A percentile compares a stretch with the other conserved stretches of the same genome.
Evolutionary conservation across 2,113 vertebrate genomes (phyloP).

Genomic region (Anseranas semipalmata): DNA sequence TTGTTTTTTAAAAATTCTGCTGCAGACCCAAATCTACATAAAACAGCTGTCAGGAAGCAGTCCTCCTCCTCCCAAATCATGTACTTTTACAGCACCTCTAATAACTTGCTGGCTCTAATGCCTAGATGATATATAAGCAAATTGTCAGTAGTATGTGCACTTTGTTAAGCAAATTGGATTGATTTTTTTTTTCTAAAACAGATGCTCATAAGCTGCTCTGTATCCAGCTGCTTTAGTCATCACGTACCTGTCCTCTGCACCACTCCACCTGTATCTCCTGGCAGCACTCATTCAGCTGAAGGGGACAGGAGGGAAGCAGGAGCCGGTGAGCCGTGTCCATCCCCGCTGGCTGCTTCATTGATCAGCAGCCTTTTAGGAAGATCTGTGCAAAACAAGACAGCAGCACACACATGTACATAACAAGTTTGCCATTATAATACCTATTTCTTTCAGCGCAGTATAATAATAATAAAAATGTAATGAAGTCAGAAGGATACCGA

Average conservation of each 20-base stretch:
- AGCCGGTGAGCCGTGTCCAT: neutral
- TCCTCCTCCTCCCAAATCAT: neutral
- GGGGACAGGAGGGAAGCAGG: neutral
- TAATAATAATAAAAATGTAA: neutral
- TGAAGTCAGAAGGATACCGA: neutral
- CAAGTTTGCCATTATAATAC: neutral
- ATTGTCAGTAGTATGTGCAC: neutral
- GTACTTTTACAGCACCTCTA: neutral
- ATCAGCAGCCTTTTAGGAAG: neutral
- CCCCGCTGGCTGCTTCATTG: neutral
- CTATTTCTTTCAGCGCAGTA: neutral
- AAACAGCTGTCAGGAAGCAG: neutral
- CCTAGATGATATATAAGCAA: neutral
- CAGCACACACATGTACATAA: neutral
- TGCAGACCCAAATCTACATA: neutral
- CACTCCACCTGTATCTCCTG: neutral
- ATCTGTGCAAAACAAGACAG: neutral
- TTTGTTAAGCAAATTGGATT: neutral
- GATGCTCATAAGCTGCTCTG: neutral
- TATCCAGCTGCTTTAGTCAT: neutral
- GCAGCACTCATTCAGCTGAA: neutral
- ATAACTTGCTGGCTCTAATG: neutral
- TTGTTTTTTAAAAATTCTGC: neutral
- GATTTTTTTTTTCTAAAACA: neutral
- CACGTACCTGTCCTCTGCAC: neutral